Conservation (phyloP, 2,113 vertebrate genomes). For the Microtus richardsoni region DNA sequence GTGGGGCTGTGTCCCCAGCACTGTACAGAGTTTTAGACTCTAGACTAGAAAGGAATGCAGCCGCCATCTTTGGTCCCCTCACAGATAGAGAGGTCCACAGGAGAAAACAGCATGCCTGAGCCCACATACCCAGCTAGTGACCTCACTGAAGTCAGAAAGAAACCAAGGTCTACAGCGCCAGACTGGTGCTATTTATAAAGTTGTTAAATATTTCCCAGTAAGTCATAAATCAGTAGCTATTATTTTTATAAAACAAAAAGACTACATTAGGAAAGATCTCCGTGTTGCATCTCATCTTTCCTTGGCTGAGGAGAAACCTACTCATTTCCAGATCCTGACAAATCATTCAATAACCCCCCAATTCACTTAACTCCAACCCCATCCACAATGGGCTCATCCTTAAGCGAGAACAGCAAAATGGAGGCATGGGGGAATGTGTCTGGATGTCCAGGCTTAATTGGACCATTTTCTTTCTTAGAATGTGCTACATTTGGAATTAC, state of each 20-base stretch:
- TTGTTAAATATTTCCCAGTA: neutral
- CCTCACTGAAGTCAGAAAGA: conserved; percentile 29
- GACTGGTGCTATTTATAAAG: conserved; percentile 6
- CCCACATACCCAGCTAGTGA: neutral
- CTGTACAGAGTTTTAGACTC: neutral
- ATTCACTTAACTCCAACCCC: neutral
- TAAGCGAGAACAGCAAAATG: neutral
- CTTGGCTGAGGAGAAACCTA: neutral
- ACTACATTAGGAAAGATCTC: conserved; percentile 25
- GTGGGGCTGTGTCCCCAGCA: neutral
- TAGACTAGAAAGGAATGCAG: neutral
- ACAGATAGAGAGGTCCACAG: neutral
- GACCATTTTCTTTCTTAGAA: neutral
- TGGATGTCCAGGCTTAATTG: neutral
- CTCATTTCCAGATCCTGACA: conserved; percentile 19
- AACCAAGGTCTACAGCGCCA: neutral
- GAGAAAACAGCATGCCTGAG: neutral
- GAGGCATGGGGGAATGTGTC: neutral
- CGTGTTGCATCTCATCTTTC: neutral
- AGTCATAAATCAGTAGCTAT: neutral
- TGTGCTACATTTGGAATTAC: neutral
- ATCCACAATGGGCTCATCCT: neutral
- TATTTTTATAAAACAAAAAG: conserved; percentile 33
- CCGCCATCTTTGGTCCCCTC: neutral
- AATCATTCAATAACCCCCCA: neutral